Conservation (phyloP, 2,113 vertebrate species). For the Mustela nigripes region DNA sequence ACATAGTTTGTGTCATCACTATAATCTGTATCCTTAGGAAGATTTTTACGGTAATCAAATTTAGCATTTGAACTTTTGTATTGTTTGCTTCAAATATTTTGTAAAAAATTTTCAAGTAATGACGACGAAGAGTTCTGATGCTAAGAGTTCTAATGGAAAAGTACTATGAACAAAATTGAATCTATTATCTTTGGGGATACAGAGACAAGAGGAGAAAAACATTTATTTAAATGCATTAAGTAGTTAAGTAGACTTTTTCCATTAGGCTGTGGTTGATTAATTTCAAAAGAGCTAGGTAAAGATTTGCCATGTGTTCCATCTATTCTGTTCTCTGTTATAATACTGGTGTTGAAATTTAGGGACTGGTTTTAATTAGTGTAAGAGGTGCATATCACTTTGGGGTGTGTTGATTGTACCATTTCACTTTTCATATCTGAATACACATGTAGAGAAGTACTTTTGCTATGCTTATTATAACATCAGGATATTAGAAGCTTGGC, state of each 20-base stretch:
- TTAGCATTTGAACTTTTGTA: constrained; percentile 48
- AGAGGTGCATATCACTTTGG: not conserved
- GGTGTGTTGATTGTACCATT: constrained; percentile 5
- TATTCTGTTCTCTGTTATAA: not conserved
- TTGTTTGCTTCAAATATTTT: constrained; percentile 37
- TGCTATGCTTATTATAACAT: constrained; percentile 39
- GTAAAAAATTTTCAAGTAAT: constrained; percentile 14
- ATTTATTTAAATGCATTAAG: constrained; percentile 57
- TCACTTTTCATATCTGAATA: constrained; percentile 45
- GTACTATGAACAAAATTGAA: constrained; percentile 62
- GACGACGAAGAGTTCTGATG: constrained; percentile 48
- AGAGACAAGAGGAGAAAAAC: constrained; percentile 44
- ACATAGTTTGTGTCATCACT: not conserved
- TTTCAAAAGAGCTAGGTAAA: constrained; percentile 62
- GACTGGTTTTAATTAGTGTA: constrained; percentile 22
- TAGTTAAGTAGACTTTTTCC: not conserved
- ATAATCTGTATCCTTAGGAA: not conserved
- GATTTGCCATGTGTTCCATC: constrained; percentile 41
- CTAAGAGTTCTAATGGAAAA: constrained; percentile 28
- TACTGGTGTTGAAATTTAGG: constrained; percentile 44
- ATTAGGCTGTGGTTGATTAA: constrained; percentile 58
- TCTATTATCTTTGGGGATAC: constrained; percentile 33
- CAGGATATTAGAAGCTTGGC: constrained; percentile 42
- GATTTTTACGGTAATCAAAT: constrained; percentile 6
- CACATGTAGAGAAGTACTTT: constrained; percentile 14